These are phyloP conservation scores for Pocota personata DNA, from an alignment of 2,888 invertebrate species.

Conservation along the genomic window DNA sequence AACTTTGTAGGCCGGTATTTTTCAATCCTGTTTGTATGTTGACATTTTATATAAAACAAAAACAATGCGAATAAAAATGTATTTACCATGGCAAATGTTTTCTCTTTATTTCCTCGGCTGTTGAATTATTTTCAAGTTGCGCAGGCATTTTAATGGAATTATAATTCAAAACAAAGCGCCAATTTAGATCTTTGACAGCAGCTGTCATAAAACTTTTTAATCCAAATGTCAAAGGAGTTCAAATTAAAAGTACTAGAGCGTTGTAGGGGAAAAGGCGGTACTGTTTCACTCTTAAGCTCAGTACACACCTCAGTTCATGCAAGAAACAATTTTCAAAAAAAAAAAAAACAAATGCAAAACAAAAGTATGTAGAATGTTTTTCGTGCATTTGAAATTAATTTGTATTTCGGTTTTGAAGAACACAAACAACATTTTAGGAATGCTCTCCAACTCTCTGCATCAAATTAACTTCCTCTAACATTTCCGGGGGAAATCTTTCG, in stretches of 20 bases:
- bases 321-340: too few species aligned
- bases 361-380: too few species aligned
- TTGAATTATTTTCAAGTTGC: constrained; percentile 71
- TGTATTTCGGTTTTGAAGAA: too few species aligned
- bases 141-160: constrained; percentile 77
- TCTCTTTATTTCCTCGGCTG: constrained; percentile 76
- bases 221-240: not conserved
- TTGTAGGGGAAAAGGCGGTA: not conserved
- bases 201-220: not conserved
- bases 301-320: too few species aligned
- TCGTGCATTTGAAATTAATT: too few species aligned
- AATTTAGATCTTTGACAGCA: not conserved
- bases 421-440: too few species aligned
- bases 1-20: constrained; percentile 97
- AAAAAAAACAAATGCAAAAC: too few species aligned
- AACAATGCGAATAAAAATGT: not conserved
- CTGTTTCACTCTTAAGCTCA: too few species aligned
- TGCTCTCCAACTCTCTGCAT: too few species aligned
- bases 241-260: not conserved
- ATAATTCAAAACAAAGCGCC: not conserved
- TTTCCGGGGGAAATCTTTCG: too few species aligned
- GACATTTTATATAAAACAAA: not conserved
- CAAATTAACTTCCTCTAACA: too few species aligned
- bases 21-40: constrained; percentile 90
- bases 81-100: constrained; percentile 79